Base-by-base conservation (phyloP, 2,113 vertebrate species). In the Toxotes chatareus region DNA sequence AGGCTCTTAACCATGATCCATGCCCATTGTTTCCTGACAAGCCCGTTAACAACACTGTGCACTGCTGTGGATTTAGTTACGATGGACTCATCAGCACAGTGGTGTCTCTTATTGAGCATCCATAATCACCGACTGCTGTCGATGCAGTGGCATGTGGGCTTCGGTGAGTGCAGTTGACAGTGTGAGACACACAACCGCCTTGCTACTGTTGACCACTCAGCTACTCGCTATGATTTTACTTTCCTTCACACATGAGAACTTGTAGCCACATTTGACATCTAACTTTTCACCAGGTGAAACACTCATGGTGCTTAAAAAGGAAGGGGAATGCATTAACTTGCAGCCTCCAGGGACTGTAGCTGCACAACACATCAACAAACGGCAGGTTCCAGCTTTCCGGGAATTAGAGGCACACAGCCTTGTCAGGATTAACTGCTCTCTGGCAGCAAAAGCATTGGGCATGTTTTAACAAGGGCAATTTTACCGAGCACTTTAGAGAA, bases 1-100 rank as follows among this genome's bases (percentile, higher is more conserved):
- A 93, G 84, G 74, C 78, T 91, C 92, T 91, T 94, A 90, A 47
- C 64, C 17, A 31, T 89, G 93, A 94, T 90, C 90, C 86, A 32
- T 56, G 70, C 42, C 71, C 78, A 86, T 87, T 91, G 75, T 89
- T 87, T 91, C 56, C 69, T 21, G 5, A 51, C 6, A 4, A 68
- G 75, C 49, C 63, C 76, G 88, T 23, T 83, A 55, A 49, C 73
- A 65, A 74, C 44, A 4, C 56, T 32, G 38, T 17, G 31, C 63
- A 73, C 71, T 64, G 78, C 64, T 10, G 56, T 86, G 76, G 81
- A 77, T 76, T 87, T 80, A 65, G 49, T 77, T 84, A 71, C 21
- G 46, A 77, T 56, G 19, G 56, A 78, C 73, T 84, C 79, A 79
- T 84, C 85, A 82, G 63, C 68, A 88, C 56, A 86, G 68, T 67